Conservation (phyloP, 2,113 vertebrate genomes). For the Heterotis niloticus region DNA sequence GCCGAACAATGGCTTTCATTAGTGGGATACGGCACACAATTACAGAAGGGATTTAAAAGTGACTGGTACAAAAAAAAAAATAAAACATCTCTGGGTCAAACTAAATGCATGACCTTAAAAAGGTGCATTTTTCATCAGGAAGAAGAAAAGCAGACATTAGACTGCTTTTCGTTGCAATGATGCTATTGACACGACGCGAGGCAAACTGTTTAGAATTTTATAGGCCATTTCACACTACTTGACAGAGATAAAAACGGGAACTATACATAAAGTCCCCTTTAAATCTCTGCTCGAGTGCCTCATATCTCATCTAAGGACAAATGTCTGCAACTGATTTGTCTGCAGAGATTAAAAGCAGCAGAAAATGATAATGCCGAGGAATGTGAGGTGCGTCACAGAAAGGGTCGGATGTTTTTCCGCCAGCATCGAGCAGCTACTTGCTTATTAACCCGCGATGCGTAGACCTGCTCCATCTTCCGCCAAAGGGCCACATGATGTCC, state of each 20-base stretch:
- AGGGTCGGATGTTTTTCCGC: too few species aligned
- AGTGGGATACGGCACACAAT: background rate
- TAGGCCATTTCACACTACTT: too few species aligned
- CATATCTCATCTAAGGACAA: background rate
- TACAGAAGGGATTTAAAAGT: background rate
- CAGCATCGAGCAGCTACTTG: too few species aligned
- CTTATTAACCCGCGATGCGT: background rate
- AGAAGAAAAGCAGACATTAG: background rate
- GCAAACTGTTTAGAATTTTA: background rate
- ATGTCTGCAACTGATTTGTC: background rate
- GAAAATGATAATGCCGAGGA: too few species aligned
- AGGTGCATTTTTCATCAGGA: slow-evolving; percentile 15
- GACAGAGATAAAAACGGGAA: background rate
- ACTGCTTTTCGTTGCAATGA: background rate
- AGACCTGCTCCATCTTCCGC: background rate
- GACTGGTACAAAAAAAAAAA: background rate
- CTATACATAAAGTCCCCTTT: background rate
- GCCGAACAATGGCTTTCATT: too few species aligned
- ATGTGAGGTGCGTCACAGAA: background rate
- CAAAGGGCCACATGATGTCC: background rate
- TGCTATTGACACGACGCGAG: background rate
- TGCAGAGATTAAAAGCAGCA: background rate
- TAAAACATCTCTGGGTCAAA: background rate
- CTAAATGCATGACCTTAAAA: background rate
- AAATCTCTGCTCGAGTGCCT: background rate